Conservation (phyloP, 2,113 vertebrate species). For the Eurypyga helias region DNA sequence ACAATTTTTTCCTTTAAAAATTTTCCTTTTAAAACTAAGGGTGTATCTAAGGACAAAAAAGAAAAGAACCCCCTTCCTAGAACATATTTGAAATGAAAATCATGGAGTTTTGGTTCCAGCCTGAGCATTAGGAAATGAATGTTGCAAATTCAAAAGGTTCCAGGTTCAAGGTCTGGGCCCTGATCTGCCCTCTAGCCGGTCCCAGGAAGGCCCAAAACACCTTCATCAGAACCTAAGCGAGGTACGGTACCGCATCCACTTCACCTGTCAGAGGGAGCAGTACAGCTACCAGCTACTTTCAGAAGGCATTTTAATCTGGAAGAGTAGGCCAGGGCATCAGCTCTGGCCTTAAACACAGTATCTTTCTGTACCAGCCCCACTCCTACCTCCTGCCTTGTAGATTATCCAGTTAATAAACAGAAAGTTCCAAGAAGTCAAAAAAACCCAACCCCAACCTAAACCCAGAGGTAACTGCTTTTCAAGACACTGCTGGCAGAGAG, state of each 20-base stretch:
- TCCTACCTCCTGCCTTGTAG: background rate
- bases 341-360: background rate
- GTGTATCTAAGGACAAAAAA: background rate
- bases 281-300: background rate
- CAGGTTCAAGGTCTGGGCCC: background rate
- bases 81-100: background rate
- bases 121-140: background rate
- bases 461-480: background rate
- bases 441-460: background rate
- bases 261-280: background rate
- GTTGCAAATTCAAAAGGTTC: background rate
- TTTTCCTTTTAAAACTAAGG: background rate
- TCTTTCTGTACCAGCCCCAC: conserved; percentile 2
- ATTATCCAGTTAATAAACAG: background rate
- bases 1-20: background rate
- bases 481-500: background rate
- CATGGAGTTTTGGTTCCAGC: background rate
- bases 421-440: conserved; percentile 28
- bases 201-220: background rate
- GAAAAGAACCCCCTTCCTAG: background rate
- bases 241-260: background rate
- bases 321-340: background rate
- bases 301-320: background rate
- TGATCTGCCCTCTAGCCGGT: background rate
- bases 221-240: background rate